phyloP scores from a whole-genome alignment of 2,888 invertebrate species.

The Lasius fuliginosus region DNA sequence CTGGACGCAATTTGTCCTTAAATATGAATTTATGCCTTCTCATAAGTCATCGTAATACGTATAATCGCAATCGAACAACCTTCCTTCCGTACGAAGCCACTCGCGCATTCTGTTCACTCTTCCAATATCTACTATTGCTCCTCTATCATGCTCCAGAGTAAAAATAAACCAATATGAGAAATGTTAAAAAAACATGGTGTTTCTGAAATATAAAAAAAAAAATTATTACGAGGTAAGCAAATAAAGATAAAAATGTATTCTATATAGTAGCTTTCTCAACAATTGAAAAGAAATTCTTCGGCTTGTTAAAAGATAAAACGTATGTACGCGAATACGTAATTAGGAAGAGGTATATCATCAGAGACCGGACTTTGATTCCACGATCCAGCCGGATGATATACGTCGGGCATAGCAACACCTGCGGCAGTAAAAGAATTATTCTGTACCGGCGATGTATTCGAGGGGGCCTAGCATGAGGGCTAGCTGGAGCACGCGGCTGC shows the following conservation, averaged over 20 bases:
- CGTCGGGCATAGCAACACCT: conserved; percentile 62
- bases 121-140: neutral
- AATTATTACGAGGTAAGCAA: neutral
- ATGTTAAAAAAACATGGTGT: neutral
- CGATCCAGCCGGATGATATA: conserved; percentile 49
- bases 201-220: neutral
- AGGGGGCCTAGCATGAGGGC: conserved; percentile 54
- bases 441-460: conserved; percentile 52
- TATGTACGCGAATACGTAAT: neutral
- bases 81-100: neutral
- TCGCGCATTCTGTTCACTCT: neutral
- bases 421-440: conserved; percentile 67
- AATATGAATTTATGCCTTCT: conserved; percentile 16
- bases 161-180: neutral
- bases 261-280: neutral
- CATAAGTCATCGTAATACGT: neutral
- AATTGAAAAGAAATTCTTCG: neutral
- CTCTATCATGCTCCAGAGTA: too few relatives aligned
- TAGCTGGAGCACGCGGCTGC: conserved; percentile 79
- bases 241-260: neutral
- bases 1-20: conserved; percentile 17
- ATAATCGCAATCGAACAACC: neutral
- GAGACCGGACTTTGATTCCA: conserved; percentile 53
- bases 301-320: neutral
- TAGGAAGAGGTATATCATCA: neutral